Base-by-base conservation (phyloP, 2,113 vertebrate genomes). In the Phycodurus eques region DNA sequence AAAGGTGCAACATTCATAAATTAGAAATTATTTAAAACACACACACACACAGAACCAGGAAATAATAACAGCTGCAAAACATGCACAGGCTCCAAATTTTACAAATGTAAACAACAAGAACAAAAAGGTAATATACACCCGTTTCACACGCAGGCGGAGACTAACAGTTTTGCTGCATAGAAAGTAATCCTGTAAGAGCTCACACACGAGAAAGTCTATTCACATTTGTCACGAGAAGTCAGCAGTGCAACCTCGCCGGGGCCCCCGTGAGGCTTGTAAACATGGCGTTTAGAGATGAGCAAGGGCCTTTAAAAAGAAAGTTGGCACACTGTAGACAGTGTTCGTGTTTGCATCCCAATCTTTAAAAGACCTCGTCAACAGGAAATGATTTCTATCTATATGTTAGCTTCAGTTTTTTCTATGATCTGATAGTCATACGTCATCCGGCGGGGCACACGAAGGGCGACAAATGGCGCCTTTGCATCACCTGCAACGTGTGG, bases 111-210 rank as follows among this genome's bases (percentile, higher is more conserved):
- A 88, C 88, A 84, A 81, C 76, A 78, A 80, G 72, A 67, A 72
- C 44, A 74, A 64, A 64, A 83, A 82, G 71, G 69, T 39, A 71
- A 77, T 64, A 73, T 53, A 82, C 78, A 91, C 89, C 87, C 80
- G 81, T 91, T 91, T 88, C 77, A 88, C 73, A 82, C 83, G 64
- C 64, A 81, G 5, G 42, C 9, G 11, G 75, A 85, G 17, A 85
- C 80, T 73, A 71, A 72, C 76, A 68, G 20, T 81, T 83, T 85
- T 85, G 80, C 90, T 89, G 89, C 89, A 90, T 88, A 91, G 88
- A 78, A 84, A 84, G 76, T 66, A 83, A 84, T 70, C n/a, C 57
- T 79, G 71, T 59, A 68, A 79, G 74, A 71, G 64, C 75, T 73
- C 73, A 83, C 80, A 67, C 65, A 63, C 56, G 19, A 83, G 72